These are phyloP conservation scores for Prorops nasuta DNA, from an alignment of 1,140 invertebrate genomes.

Conservation along the genomic window DNA sequence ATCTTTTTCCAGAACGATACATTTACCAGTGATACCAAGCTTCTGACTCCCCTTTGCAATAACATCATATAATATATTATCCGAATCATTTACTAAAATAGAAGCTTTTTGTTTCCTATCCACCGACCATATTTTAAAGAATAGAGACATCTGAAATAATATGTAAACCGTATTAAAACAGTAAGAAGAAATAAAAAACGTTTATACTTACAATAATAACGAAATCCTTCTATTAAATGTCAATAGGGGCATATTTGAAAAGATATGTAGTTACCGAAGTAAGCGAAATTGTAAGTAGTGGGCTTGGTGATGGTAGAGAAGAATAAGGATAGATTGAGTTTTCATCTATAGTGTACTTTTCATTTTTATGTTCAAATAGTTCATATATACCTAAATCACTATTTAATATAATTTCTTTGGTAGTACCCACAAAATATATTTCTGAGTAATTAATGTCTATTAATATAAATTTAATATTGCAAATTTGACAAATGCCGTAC, in stretches of 20 bases:
- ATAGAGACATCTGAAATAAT: neutral
- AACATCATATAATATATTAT: neutral
- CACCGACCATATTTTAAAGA: neutral
- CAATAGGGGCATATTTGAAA: constrained; percentile 2
- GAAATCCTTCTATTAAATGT: neutral
- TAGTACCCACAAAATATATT: constrained; percentile 4
- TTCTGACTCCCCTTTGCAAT: neutral
- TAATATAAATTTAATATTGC: constrained; percentile 9
- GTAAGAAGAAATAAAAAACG: too few relatives aligned
- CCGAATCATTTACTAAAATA: neutral
- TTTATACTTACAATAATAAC: neutral
- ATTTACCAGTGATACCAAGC: neutral
- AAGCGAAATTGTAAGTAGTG: neutral
- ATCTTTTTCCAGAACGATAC: constrained; percentile 5
- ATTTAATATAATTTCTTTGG: constrained; percentile 5
- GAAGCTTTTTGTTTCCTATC: neutral
- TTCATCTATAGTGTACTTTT: too few relatives aligned
- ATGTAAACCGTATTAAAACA: too few relatives aligned
- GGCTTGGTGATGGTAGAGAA: constrained; percentile 1
- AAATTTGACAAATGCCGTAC: constrained; percentile 5
- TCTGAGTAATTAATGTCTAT: constrained; percentile 3
- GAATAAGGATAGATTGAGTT: constrained; percentile 6
- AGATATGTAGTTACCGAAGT: constrained; percentile 5
- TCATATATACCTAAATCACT: constrained; percentile 9
- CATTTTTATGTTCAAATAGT: neutral